Conservation (phyloP, 2,888 invertebrate species). For the Nasonovia ribisnigri region DNA sequence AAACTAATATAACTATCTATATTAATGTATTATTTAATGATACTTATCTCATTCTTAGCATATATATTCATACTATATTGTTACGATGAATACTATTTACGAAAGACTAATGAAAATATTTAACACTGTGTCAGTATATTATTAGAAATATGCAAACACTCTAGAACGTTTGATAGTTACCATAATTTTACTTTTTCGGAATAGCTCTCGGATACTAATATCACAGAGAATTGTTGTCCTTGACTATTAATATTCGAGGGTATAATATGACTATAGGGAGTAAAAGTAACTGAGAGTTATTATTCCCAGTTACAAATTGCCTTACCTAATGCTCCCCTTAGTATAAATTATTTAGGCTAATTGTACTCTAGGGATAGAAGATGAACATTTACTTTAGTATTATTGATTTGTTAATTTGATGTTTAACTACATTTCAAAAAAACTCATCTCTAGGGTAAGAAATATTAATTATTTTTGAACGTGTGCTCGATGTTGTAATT, state of each 20-base stretch:
- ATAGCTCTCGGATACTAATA: background rate
- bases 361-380: conserved; percentile 22
- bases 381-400: conserved; percentile 22
- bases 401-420: conserved; percentile 38
- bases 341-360: conserved; percentile 44
- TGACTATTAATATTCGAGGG: conserved; percentile 42
- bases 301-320: conserved; percentile 43
- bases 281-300: conserved; percentile 54
- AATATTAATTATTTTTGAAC: background rate
- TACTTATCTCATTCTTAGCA: background rate
- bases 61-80: background rate
- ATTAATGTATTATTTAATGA: background rate
- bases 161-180: background rate
- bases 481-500: background rate
- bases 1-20: background rate
- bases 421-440: background rate
- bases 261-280: conserved; percentile 50
- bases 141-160: background rate
- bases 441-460: background rate
- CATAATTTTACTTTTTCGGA: background rate
- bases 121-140: background rate
- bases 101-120: background rate
- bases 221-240: conserved; percentile 27
- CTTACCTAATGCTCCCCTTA: background rate
- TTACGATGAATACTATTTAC: background rate